Percentiles rank a stretch among this genome's conserved stretches.
These are phyloP conservation scores for Sympetrum striolatum DNA, from an alignment of 2,888 invertebrate genomes.

Conservation along the genomic window DNA sequence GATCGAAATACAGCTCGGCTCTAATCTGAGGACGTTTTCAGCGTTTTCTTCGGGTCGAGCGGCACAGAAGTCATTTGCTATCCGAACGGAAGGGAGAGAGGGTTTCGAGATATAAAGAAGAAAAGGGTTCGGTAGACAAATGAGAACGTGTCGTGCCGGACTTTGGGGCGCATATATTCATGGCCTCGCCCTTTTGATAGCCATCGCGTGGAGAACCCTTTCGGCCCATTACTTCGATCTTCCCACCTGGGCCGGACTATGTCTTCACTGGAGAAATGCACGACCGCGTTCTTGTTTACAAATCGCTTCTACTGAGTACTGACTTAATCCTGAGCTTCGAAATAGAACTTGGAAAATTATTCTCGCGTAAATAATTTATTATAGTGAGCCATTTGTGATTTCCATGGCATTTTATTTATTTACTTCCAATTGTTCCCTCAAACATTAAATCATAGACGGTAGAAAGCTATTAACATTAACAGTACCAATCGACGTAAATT, in stretches of 20 bases:
- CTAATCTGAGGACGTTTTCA: not conserved
- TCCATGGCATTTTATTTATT: no score
- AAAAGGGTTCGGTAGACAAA: constrained; percentile 20
- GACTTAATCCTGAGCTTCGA: not conserved
- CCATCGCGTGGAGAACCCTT: not conserved
- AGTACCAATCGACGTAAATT: no score
- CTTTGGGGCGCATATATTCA: constrained; percentile 29
- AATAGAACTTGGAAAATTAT: no score
- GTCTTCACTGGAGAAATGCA: no score
- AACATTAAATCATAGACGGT: no score
- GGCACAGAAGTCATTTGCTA: constrained; percentile 7
- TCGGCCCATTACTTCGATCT: not conserved
- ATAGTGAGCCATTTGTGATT: no score
- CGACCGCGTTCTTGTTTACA: no score
- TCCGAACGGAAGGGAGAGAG: not conserved
- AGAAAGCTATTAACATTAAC: no score
- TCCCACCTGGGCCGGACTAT: no score
- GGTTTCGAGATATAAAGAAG: not conserved
- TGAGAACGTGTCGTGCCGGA: constrained; percentile 15
- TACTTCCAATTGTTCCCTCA: no score
- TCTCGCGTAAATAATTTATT: no score
- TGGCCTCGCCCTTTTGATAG: constrained; percentile 36
- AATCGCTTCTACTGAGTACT: no score
- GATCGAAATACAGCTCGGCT: not conserved
- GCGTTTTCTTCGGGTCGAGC: not conserved